These are phyloP conservation scores for Halesus radiatus DNA, from an alignment of 1,140 invertebrate genomes.

Conservation along the genomic window DNA sequence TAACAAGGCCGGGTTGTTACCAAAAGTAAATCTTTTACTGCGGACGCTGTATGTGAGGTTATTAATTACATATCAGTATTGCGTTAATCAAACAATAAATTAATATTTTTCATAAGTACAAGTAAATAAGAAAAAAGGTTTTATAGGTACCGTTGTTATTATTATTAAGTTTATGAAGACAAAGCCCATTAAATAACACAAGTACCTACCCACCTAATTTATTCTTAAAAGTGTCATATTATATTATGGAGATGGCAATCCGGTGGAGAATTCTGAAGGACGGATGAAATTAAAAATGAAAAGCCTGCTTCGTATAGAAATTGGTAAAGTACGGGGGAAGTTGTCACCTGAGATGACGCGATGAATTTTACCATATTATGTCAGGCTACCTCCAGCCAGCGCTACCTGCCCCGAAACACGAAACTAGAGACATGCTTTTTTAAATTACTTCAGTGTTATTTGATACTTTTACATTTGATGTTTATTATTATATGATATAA, in stretches of 20 bases:
- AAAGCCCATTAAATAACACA: too few relatives aligned
- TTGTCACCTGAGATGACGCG: slow-evolving; percentile 47
- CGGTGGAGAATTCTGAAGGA: not conserved
- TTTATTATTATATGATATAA: slow-evolving; percentile 29
- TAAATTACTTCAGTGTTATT: slow-evolving; percentile 42
- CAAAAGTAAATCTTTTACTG: too few relatives aligned
- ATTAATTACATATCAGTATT: too few relatives aligned
- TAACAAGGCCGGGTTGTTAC: too few relatives aligned
- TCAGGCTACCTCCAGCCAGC: not conserved
- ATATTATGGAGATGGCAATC: not conserved
- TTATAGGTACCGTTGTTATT: too few relatives aligned
- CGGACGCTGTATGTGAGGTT: too few relatives aligned
- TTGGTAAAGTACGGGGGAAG: slow-evolving; percentile 39
- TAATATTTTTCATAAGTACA: too few relatives aligned
- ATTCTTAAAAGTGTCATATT: too few relatives aligned
- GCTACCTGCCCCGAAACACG: slow-evolving; percentile 54
- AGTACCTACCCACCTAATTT: too few relatives aligned
- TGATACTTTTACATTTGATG: slow-evolving; percentile 37
- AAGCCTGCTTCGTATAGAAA: slow-evolving; percentile 25
- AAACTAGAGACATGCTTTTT: slow-evolving; percentile 42
- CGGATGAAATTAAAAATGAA: slow-evolving; percentile 32
- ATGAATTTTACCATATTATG: slow-evolving; percentile 49
- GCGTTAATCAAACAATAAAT: too few relatives aligned
- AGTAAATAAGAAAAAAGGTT: too few relatives aligned
- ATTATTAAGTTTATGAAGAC: too few relatives aligned